Conservation (phyloP, 2,888 invertebrate species). For the Polydrusus tereticollis region DNA sequence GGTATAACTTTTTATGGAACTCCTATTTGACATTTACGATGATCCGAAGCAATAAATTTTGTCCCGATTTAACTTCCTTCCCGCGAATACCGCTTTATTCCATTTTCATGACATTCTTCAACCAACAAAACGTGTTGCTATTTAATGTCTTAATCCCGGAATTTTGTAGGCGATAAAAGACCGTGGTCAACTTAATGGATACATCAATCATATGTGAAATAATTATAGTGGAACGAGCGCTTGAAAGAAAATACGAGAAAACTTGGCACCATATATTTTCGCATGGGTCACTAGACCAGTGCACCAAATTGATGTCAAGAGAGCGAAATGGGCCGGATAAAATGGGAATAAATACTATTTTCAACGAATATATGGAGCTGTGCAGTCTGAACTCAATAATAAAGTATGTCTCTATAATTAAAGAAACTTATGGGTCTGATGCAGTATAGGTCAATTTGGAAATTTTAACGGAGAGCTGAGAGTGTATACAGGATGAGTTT, state of each 20-base stretch:
- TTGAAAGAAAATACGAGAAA: not conserved
- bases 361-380: constrained; percentile 8
- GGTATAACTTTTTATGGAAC: too few species aligned
- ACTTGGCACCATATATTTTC: not conserved
- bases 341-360: constrained; percentile 8
- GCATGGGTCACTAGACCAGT: constrained; percentile 15
- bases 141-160: not conserved
- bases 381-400: not conserved
- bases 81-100: not conserved
- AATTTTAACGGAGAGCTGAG: too few species aligned
- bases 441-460: too few species aligned
- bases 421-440: too few species aligned
- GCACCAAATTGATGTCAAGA: constrained; percentile 19
- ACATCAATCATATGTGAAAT: constrained; percentile 1
- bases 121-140: not conserved
- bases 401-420: not conserved
- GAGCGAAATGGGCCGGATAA: not conserved
- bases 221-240: not conserved
- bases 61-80: not conserved
- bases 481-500: too few species aligned
- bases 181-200: not conserved
- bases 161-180: not conserved
- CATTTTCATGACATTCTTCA: not conserved
- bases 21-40: not conserved
- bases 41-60: not conserved